These are phyloP conservation scores for Thereva unica DNA, from an alignment of 2,888 invertebrate species.

Conservation along the genomic window DNA sequence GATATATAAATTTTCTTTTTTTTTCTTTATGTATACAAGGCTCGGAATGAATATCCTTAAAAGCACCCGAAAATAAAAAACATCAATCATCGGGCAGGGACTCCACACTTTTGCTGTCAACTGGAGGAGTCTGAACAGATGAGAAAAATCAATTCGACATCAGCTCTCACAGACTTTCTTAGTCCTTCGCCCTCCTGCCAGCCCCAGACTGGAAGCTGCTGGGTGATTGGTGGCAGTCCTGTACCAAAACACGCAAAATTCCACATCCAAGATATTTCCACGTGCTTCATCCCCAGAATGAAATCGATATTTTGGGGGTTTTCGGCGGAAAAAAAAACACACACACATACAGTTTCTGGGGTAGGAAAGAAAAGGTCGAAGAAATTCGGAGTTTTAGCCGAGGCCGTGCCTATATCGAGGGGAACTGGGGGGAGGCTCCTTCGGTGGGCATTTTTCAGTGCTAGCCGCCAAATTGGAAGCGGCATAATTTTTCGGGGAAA, in stretches of 20 bases:
- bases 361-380: not conserved
- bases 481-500: too few species aligned
- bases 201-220: conserved; percentile 5
- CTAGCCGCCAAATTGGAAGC: too few species aligned
- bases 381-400: too few species aligned
- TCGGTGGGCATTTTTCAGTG: too few species aligned
- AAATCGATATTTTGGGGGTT: conserved; percentile 21
- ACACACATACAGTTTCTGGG: not conserved
- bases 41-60: too few species aligned
- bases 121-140: not conserved
- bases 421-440: too few species aligned
- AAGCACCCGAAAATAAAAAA: not conserved
- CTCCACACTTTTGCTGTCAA: not conserved
- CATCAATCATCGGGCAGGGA: conserved; percentile 10
- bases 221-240: not conserved
- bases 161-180: conserved; percentile 2
- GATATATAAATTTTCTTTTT: too few species aligned
- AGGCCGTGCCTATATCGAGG: too few species aligned
- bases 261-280: conserved; percentile 20
- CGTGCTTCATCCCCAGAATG: conserved; percentile 20
- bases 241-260: conserved; percentile 21
- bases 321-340: too few species aligned
- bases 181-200: conserved; percentile 2
- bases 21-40: too few species aligned
- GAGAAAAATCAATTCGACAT: conserved; percentile 28